A percentile compares a stretch with the other conserved stretches of the same genome.
Conservation (phyloP, 2,113 vertebrate species). For the Gambusia affinis region DNA sequence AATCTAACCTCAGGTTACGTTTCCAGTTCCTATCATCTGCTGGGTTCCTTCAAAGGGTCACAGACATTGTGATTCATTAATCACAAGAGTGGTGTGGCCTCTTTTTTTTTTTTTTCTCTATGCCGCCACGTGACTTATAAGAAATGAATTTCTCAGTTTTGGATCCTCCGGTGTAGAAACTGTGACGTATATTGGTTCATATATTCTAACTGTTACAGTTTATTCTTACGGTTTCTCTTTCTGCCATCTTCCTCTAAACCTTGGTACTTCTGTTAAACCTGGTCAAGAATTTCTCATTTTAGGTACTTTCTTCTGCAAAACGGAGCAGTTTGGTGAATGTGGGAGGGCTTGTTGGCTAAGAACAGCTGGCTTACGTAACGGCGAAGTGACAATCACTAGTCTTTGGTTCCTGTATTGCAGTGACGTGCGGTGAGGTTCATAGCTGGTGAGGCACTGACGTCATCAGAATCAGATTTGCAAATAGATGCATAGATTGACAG, state of each 20-base stretch:
- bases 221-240: neutral
- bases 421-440: no score
- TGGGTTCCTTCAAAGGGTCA: neutral
- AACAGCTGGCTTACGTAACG: conserved; percentile 25
- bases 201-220: neutral
- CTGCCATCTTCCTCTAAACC: neutral
- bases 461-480: no score
- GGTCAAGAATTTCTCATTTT: neutral
- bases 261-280: neutral
- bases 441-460: no score
- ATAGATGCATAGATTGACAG: no score
- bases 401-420: neutral
- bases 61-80: neutral
- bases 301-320: neutral
- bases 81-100: neutral
- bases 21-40: neutral
- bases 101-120: neutral
- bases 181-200: no score
- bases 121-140: neutral
- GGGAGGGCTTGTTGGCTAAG: neutral
- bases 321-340: neutral
- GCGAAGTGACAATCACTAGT: conserved; percentile 8
- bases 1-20: neutral
- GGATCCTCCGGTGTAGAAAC: neutral
- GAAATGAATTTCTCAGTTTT: neutral